phyloP scores from a whole-genome alignment of 2,113 vertebrate species.

The Psilopogon haemacephalus region DNA sequence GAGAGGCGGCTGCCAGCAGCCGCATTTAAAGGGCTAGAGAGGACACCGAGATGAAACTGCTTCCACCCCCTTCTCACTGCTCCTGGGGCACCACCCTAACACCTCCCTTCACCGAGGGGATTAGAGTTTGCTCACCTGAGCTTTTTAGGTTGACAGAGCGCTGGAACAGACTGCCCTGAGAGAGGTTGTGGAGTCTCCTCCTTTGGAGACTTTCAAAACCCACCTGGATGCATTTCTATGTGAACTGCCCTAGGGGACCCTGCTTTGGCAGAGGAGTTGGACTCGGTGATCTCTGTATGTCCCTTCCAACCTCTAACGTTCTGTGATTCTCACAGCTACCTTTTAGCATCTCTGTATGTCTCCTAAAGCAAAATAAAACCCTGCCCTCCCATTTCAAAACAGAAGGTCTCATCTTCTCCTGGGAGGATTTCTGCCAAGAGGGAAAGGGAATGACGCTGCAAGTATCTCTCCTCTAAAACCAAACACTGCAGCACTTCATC shows the following conservation, averaged over 20 bases:
- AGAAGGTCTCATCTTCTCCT: neutral
- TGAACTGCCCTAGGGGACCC: too few species aligned
- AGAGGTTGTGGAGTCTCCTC: too few species aligned
- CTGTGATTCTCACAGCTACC: neutral
- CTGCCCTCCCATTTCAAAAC: neutral
- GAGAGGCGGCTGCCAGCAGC: neutral
- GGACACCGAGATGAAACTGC: neutral
- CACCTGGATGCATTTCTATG: too few species aligned
- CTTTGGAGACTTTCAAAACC: too few species aligned
- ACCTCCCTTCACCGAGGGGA: neutral
- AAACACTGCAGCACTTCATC: neutral
- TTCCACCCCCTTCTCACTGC: neutral
- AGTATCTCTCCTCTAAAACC: neutral
- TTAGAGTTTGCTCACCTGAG: neutral
- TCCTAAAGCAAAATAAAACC: neutral
- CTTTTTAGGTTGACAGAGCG: too few species aligned
- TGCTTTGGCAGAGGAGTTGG: too few species aligned
- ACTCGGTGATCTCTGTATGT: too few species aligned
- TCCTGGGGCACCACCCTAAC: neutral
- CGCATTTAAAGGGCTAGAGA: neutral
- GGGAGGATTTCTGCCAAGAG: neutral
- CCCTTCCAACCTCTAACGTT: too few species aligned
- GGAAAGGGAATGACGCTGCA: neutral
- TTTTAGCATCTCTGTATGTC: neutral
- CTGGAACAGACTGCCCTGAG: too few species aligned